Evolutionary conservation across 2,888 invertebrate genomes (phyloP), one percentile per base, ranked within the genome.

Genomic region (Hymenopus coronatus): DNA sequence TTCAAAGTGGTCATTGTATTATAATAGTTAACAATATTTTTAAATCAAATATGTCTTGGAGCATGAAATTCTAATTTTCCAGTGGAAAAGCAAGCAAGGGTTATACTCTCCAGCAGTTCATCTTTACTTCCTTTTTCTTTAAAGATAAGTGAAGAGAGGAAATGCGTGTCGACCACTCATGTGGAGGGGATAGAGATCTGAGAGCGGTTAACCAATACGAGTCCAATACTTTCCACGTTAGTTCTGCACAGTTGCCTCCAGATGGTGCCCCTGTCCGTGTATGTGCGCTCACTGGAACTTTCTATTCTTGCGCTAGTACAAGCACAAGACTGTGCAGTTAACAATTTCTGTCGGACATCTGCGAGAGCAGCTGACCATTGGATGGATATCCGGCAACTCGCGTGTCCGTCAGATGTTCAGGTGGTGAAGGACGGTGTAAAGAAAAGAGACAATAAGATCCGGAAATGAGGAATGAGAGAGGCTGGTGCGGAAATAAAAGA

Each of bases 141-240:
- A 70, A 15, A 20, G 25, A 70, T 70, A 70, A 25, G 40, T 40
- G 40, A 40, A 40, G 40, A 12, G 12, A 40, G 40, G 40, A 40
- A 40, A 40, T 40, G 54, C 20, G 54, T 20, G 54, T 15, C 15
- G 54, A 70, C 20, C 20, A 70, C 15, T n/a, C 25, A n/a, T 40
- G 30, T 33, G 87, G 82, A 87, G 25, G 33, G 81, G n/a, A 87
- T 15, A 25, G 7, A 81, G 86, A 82, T 25, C 54, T 27, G 28
- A 84, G 89, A 88, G 88, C 85, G 89, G 89, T 89, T 89, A 89
- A 89, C 89, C 89, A 89, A 83, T 88, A 86, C 86, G 88, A 89
- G 86, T 85, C 88, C 88, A 89, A 89, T 89, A 89, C 89, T 89
- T 89, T 89, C 88, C 89, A 30, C 88, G 89, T 89, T 89, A 89